phyloP scores from a whole-genome alignment of 2,797 vertebrate species.

The Chelon labrosus region DNA sequence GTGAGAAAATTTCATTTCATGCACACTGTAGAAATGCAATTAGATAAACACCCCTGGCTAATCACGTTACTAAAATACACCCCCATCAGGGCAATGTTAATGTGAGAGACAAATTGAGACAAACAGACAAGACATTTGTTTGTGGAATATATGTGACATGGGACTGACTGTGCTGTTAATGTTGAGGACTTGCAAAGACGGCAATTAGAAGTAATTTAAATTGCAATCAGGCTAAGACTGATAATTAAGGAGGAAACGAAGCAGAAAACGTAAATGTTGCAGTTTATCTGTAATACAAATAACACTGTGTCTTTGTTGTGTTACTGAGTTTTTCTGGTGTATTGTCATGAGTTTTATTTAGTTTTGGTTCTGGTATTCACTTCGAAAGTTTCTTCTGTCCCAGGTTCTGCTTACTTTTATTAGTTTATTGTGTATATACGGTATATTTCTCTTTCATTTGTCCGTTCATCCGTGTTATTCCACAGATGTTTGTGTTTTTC shows the following conservation, averaged over 20 bases:
- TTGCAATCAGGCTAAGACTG: slow-evolving; percentile 34
- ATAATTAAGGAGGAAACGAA: background rate
- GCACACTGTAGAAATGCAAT: slow-evolving; percentile 64
- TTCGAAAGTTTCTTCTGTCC: too few species aligned
- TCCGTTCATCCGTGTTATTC: too few species aligned
- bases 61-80: slow-evolving; percentile 63
- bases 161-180: slow-evolving; percentile 37
- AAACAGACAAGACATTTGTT: slow-evolving; percentile 66
- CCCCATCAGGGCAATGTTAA: slow-evolving; percentile 52
- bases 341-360: too few species aligned
- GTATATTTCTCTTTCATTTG: too few species aligned
- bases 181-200: slow-evolving; percentile 28
- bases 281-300: too few species aligned
- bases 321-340: too few species aligned
- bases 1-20: slow-evolving; percentile 63
- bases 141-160: slow-evolving; percentile 34
- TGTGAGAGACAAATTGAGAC: slow-evolving; percentile 64
- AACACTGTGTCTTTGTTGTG: too few species aligned
- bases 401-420: too few species aligned
- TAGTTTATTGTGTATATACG: too few species aligned
- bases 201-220: slow-evolving; percentile 56
- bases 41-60: slow-evolving; percentile 67
- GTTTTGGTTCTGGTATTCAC: too few species aligned
- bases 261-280: background rate
- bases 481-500: too few species aligned